A percentile compares a stretch with the other conserved stretches of the same genome.
Evolutionary conservation across 2,797 vertebrate species (phyloP).

Genomic region (Poecilia gillii): DNA sequence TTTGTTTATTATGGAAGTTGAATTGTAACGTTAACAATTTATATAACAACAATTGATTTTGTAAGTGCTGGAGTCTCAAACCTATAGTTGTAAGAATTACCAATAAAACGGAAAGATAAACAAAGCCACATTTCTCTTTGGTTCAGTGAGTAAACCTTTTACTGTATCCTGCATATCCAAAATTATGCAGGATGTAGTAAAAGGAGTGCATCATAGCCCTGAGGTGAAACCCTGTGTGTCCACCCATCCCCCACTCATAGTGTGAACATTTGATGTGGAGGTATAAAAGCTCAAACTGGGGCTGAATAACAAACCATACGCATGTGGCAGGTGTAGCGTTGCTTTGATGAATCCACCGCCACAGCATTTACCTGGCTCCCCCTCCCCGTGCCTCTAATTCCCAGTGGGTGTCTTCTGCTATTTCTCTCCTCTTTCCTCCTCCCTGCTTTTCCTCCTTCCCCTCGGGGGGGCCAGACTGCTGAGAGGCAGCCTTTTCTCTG

Average conservation of each 20-base stretch:
- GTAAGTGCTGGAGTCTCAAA: not conserved
- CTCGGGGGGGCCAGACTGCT: conserved; percentile 45
- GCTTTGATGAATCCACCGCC: conserved; percentile 17
- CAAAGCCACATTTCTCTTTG: not conserved
- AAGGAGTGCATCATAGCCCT: not conserved
- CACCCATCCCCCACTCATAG: not conserved
- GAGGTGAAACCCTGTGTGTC: not conserved
- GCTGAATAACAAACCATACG: conserved; percentile 18
- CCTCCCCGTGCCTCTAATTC: conserved; percentile 22
- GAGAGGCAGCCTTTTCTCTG: conserved; percentile 60
- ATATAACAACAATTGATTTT: not conserved
- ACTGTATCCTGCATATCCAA: not conserved
- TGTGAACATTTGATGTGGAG: conserved; percentile 7
- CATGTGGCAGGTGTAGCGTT: not conserved
- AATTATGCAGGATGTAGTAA: not conserved
- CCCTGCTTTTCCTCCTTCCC: conserved; percentile 25
- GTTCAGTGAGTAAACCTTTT: not conserved
- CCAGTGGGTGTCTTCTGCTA: conserved; percentile 16
- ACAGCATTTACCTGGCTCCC: conserved; percentile 27
- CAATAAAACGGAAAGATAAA: not conserved
- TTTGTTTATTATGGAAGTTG: not conserved
- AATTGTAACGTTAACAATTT: not conserved
- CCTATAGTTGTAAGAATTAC: not conserved
- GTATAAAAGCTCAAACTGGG: conserved; percentile 10
- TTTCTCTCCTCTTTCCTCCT: conserved; percentile 26